A percentile compares a stretch with the other conserved stretches of the same genome.
These are phyloP conservation scores for Muscicapa striata DNA, from an alignment of 2,797 vertebrate genomes.

Conservation along the genomic window DNA sequence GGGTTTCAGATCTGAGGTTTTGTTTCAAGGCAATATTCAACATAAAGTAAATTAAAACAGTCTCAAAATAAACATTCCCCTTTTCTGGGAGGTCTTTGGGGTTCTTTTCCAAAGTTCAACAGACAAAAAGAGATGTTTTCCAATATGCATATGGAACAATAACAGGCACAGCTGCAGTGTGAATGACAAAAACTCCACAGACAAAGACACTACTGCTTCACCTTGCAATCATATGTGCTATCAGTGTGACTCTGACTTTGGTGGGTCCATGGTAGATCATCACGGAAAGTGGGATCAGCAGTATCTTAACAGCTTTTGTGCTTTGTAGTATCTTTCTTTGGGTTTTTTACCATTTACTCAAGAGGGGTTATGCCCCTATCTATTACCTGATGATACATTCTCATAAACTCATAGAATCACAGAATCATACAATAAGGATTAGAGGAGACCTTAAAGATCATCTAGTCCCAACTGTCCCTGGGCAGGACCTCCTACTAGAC, in stretches of 20 bases:
- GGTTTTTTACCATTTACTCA: not conserved
- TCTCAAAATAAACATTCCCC: not conserved
- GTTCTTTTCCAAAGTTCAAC: not conserved
- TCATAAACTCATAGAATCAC: not conserved
- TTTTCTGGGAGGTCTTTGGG: slow-evolving; percentile 11
- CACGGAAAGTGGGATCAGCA: not conserved
- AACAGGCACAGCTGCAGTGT: not conserved
- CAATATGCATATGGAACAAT: not conserved
- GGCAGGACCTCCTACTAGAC: not conserved
- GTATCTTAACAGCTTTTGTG: not conserved
- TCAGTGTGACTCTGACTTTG: not conserved
- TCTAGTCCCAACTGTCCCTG: not conserved
- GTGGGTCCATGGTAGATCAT: not conserved
- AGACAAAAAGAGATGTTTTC: not conserved
- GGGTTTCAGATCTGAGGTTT: not conserved
- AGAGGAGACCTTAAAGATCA: not conserved
- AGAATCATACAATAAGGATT: not conserved
- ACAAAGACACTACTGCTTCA: not conserved
- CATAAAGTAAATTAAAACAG: not conserved
- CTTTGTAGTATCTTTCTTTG: not conserved
- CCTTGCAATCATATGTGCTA: not conserved
- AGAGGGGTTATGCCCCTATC: not conserved
- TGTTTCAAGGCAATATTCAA: slow-evolving; percentile 25
- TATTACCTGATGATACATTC: not conserved
- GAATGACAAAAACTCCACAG: not conserved